Percentiles rank a stretch among this genome's conserved stretches.
These are phyloP conservation scores for Chydorus sphaericus DNA, from an alignment of 2,888 invertebrate species.

Conservation along the genomic window DNA sequence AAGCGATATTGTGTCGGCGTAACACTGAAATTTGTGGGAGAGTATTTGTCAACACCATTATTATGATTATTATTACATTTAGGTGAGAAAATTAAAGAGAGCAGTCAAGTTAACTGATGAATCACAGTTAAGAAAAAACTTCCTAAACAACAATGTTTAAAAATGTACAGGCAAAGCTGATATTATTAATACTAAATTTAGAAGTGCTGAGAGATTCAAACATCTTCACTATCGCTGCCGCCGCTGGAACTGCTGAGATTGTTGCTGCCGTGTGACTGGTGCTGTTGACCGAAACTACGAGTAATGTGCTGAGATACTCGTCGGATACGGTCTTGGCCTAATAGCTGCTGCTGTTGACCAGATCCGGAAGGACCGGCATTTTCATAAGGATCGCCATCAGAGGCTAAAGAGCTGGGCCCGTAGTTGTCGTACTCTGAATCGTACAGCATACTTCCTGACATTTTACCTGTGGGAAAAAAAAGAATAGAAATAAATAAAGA, in stretches of 20 bases:
- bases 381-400: constrained; percentile 31
- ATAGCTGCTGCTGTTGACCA: constrained; percentile 28
- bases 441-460: constrained; percentile 51
- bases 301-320: constrained; percentile 62
- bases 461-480: constrained; percentile 19
- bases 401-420: constrained; percentile 33
- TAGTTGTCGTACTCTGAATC: constrained; percentile 57
- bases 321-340: constrained; percentile 55
- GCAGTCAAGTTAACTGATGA: too few species aligned
- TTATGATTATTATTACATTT: too few species aligned
- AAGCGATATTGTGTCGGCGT: too few species aligned
- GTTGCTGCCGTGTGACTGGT: too few species aligned
- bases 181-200: too few species aligned
- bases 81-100: too few species aligned
- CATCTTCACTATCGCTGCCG: constrained; percentile 3
- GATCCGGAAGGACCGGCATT: constrained; percentile 20
- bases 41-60: too few species aligned
- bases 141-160: too few species aligned
- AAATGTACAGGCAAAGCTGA: too few species aligned
- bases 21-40: too few species aligned
- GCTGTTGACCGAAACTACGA: constrained; percentile 54
- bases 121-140: too few species aligned
- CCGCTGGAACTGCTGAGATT: constrained; percentile 4
- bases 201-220: too few species aligned
- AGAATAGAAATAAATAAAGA: not conserved